These are phyloP conservation scores for Okamejei kenojei DNA, from an alignment of 2,797 vertebrate species.

Conservation along the genomic window DNA sequence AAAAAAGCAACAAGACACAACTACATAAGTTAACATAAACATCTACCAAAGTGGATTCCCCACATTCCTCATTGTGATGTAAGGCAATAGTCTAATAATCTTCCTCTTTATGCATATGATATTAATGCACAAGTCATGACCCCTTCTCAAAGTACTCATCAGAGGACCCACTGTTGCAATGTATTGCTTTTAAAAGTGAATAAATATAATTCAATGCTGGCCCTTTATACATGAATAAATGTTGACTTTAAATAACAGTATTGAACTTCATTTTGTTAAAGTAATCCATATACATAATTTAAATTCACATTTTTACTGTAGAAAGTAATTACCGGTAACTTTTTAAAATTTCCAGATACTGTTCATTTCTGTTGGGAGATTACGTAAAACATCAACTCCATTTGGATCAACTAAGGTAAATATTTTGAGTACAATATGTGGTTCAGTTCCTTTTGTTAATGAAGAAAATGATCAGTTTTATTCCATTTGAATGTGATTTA, in stretches of 20 bases:
- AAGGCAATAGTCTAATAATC: too few relatives aligned
- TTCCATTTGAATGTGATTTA: background rate
- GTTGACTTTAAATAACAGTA: background rate
- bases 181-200: background rate
- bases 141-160: background rate
- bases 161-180: background rate
- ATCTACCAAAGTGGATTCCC: too few relatives aligned
- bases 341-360: background rate
- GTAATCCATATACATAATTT: background rate
- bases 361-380: background rate
- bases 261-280: background rate
- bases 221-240: background rate
- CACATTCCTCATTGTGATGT: too few relatives aligned
- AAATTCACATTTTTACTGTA: background rate
- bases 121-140: background rate
- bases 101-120: too few relatives aligned
- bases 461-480: background rate
- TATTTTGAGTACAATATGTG: background rate
- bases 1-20: too few relatives aligned
- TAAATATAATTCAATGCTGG: background rate
- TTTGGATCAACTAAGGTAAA: slow-evolving; percentile 31
- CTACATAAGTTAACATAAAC: too few relatives aligned
- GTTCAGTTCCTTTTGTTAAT: background rate
- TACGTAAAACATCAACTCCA: background rate
- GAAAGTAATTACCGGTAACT: background rate